phyloP scores from a whole-genome alignment of 2,113 vertebrate species.

The Neodon shergylaensis region DNA sequence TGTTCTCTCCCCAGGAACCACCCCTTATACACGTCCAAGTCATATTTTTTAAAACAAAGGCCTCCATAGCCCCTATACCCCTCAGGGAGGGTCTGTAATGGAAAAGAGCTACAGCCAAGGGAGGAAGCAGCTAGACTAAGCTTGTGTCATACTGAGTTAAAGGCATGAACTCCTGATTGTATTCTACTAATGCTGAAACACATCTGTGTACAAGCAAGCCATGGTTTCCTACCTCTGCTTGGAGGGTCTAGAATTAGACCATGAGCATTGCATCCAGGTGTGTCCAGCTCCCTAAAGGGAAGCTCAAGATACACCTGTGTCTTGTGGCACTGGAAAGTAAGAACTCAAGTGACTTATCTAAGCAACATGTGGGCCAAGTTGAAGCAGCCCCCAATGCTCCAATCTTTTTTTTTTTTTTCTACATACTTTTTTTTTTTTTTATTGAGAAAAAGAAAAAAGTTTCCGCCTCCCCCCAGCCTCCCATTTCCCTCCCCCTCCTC shows the following conservation, averaged over 20 bases:
- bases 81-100: neutral
- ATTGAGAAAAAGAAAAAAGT: too few species aligned
- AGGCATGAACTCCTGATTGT: neutral
- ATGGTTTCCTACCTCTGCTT: neutral
- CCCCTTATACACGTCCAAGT: neutral
- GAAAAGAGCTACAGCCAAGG: neutral
- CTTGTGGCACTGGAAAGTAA: neutral
- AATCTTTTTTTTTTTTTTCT: too few species aligned
- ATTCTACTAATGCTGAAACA: neutral
- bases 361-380: neutral
- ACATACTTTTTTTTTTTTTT: too few species aligned
- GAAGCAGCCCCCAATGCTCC: neutral
- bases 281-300: neutral
- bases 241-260: neutral
- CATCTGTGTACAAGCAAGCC: neutral
- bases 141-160: neutral
- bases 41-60: neutral
- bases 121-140: neutral
- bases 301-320: neutral
- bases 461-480: too few species aligned
- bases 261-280: neutral
- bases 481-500: too few species aligned
- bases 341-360: neutral
- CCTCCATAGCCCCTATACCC: too few species aligned
- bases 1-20: neutral